Evolutionary conservation across 2,797 vertebrate genomes (phyloP).

Genomic region (Eptatretus atami): DNA sequence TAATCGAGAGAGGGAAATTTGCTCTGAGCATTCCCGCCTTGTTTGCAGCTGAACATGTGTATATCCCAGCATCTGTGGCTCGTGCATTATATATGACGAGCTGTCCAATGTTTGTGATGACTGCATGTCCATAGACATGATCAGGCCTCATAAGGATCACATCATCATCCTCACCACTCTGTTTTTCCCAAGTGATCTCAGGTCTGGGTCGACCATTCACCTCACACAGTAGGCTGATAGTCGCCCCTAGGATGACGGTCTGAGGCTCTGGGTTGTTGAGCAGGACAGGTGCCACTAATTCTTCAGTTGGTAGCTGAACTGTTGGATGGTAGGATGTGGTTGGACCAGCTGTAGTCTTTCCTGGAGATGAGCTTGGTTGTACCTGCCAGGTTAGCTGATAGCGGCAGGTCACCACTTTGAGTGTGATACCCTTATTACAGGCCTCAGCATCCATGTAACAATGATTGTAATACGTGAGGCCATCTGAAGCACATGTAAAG

Average conservation of each 20-base stretch:
- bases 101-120: slow-evolving; percentile 83
- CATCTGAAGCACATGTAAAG: slow-evolving; percentile 78
- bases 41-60: slow-evolving; percentile 57
- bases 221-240: slow-evolving; percentile 70
- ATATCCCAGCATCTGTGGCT: slow-evolving; percentile 49
- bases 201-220: slow-evolving; percentile 56
- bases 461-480: slow-evolving; percentile 83
- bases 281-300: slow-evolving; percentile 29
- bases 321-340: slow-evolving; percentile 22
- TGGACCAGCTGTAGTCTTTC: slow-evolving; percentile 41
- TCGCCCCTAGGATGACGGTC: slow-evolving; percentile 47
- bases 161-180: slow-evolving; percentile 22
- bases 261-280: slow-evolving; percentile 34
- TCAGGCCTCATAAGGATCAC: slow-evolving; percentile 53
- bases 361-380: slow-evolving; percentile 9
- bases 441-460: slow-evolving; percentile 96
- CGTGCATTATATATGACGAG: slow-evolving; percentile 82
- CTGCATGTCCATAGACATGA: slow-evolving; percentile 47
- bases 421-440: slow-evolving; percentile 34
- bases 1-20: slow-evolving; percentile 39
- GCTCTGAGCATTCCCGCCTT: slow-evolving; percentile 27
- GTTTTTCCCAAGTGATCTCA: slow-evolving; percentile 75
- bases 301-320: slow-evolving; percentile 23
- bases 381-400: slow-evolving; percentile 16
- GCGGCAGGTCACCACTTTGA: slow-evolving; percentile 46